phyloP scores from a whole-genome alignment of 37 sponge, comb jelly and placozoan species.

The Aplysina aerophoba region DNA sequence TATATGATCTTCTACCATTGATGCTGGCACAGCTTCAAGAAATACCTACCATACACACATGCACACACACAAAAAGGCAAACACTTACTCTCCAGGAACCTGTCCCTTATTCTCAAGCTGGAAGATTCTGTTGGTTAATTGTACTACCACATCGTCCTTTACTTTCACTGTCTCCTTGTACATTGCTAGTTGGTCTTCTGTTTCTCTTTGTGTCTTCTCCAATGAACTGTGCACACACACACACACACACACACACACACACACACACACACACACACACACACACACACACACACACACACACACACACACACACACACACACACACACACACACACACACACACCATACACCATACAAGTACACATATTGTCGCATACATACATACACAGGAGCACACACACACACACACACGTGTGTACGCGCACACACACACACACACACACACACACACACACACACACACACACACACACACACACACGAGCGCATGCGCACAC shows the following conservation, averaged over 20 bases:
- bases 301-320: not conserved
- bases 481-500: too few relatives aligned
- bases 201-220: not conserved
- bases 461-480: too few relatives aligned
- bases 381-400: too few relatives aligned
- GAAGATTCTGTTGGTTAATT: slow-evolving; percentile 72
- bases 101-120: slow-evolving; percentile 58
- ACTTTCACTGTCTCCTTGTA: slow-evolving; percentile 71
- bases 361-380: too few relatives aligned
- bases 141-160: slow-evolving; percentile 76
- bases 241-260: slow-evolving; percentile 44
- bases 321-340: not conserved
- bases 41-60: not conserved
- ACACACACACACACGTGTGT: too few relatives aligned
- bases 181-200: slow-evolving; percentile 60
- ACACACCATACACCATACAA: too few relatives aligned
- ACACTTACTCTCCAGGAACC: slow-evolving; percentile 53
- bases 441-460: too few relatives aligned
- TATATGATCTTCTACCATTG: too few relatives aligned
- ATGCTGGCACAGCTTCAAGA: too few relatives aligned
- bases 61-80: not conserved
- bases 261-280: slow-evolving; percentile 39
- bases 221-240: slow-evolving; percentile 11
- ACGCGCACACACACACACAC: too few relatives aligned
- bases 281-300: not conserved